phyloP scores from a whole-genome alignment of 2,113 vertebrate species.

The Fulica atra region DNA sequence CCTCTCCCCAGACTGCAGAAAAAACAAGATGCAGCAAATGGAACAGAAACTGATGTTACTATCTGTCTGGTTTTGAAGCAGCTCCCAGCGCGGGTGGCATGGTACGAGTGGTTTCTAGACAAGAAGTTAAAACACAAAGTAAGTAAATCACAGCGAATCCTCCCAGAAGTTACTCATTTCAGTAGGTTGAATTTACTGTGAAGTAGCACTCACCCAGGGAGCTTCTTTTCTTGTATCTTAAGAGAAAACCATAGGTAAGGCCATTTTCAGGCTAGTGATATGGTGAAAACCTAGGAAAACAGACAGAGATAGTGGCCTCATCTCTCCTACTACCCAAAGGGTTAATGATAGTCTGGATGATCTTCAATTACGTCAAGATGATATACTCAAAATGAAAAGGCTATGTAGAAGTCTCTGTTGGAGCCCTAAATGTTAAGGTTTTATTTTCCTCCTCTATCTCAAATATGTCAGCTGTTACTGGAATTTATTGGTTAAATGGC shows the following conservation, averaged over 20 bases:
- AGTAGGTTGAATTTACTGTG: background rate
- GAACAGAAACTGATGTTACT: background rate
- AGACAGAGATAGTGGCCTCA: background rate
- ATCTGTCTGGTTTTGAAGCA: background rate
- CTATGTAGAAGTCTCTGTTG: background rate
- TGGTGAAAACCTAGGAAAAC: background rate
- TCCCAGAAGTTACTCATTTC: background rate
- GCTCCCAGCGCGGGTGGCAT: too few relatives aligned
- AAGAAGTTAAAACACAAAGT: background rate
- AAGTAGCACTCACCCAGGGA: background rate
- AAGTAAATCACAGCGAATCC: background rate
- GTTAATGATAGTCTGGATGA: background rate
- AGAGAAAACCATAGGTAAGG: background rate
- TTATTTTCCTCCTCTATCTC: background rate
- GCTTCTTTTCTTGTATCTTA: background rate
- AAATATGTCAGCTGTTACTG: constrained; percentile 17
- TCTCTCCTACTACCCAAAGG: background rate
- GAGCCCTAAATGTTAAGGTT: background rate
- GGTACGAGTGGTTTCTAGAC: background rate
- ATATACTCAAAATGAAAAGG: constrained; percentile 16
- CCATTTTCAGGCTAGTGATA: background rate
- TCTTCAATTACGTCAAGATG: background rate
- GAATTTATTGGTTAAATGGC: constrained; percentile 46
- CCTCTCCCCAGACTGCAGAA: background rate
- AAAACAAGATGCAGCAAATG: background rate